Evolutionary conservation across 2,888 invertebrate species (phyloP).

Genomic region (Corythucha ciliata): DNA sequence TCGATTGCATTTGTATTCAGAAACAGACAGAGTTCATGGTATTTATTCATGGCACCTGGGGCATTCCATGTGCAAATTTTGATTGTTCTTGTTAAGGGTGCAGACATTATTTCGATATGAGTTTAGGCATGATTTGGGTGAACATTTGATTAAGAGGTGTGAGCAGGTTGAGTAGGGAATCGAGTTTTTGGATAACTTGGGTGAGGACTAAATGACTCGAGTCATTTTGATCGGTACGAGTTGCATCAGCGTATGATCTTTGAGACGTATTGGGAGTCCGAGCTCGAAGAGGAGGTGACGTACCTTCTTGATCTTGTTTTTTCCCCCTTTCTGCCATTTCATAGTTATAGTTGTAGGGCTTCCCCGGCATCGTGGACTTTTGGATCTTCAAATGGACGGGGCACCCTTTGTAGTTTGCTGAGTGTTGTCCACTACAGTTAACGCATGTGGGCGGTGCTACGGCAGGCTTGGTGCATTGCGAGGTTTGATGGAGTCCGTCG

Average conservation of each 20-base stretch:
- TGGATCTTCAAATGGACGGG: neutral
- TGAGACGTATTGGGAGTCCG: too few relatives aligned
- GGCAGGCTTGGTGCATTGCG: neutral
- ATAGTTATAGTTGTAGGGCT: too few relatives aligned
- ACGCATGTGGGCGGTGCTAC: neutral
- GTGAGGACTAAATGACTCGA: neutral
- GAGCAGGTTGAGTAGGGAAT: slow-evolving; percentile 10
- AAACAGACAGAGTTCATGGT: slow-evolving; percentile 5
- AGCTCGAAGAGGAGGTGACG: too few relatives aligned
- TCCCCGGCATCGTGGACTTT: too few relatives aligned
- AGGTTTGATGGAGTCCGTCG: slow-evolving; percentile 4
- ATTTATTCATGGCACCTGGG: slow-evolving; percentile 3
- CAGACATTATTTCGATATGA: slow-evolving; percentile 2
- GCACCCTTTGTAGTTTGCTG: slow-evolving; percentile 15
- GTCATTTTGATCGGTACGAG: neutral
- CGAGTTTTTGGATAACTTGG: slow-evolving; percentile 15
- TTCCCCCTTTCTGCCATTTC: too few relatives aligned
- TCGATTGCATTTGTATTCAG: slow-evolving; percentile 2
- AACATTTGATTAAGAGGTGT: slow-evolving; percentile 16
- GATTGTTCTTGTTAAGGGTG: neutral
- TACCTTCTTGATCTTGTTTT: too few relatives aligned
- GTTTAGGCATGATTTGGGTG: slow-evolving; percentile 9
- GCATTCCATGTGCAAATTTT: slow-evolving; percentile 15
- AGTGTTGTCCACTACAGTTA: slow-evolving; percentile 2
- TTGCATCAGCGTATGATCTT: too few relatives aligned